Conservation (phyloP, 2,888 invertebrate species). For the Archaeoteleia sp. region DNA sequence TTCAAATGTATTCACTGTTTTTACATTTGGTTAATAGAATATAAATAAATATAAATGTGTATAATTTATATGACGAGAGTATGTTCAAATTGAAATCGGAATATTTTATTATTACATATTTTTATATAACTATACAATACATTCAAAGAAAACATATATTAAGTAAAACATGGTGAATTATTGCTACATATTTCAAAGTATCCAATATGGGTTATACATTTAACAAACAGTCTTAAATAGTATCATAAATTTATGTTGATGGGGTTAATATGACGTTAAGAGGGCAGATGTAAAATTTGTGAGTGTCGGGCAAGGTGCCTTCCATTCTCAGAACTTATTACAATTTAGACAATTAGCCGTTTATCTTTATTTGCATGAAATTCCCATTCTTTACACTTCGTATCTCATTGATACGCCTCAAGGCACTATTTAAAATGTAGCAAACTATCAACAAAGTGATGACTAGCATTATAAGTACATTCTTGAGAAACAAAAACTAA, state of each 20-base stretch:
- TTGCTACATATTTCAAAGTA: too few species aligned
- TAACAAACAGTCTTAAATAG: background rate
- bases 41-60: too few species aligned
- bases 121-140: too few species aligned
- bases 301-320: slow-evolving; percentile 45
- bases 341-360: slow-evolving; percentile 60
- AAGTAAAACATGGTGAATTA: too few species aligned
- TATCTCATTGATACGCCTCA: slow-evolving; percentile 25
- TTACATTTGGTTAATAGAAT: too few species aligned
- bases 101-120: too few species aligned
- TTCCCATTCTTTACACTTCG: slow-evolving; percentile 28
- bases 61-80: too few species aligned
- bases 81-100: too few species aligned
- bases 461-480: slow-evolving; percentile 19
- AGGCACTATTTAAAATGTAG: slow-evolving; percentile 18
- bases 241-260: slow-evolving; percentile 41
- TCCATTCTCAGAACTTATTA: slow-evolving; percentile 50
- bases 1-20: too few species aligned
- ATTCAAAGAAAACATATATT: too few species aligned
- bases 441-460: slow-evolving; percentile 34
- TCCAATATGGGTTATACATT: too few species aligned
- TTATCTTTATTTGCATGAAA: slow-evolving; percentile 56
- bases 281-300: slow-evolving; percentile 20
- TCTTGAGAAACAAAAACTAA: too few species aligned
- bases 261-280: background rate